These are phyloP conservation scores for Caenorhabditis macrosperma DNA, from an alignment of 2,888 invertebrate genomes.

Conservation along the genomic window DNA sequence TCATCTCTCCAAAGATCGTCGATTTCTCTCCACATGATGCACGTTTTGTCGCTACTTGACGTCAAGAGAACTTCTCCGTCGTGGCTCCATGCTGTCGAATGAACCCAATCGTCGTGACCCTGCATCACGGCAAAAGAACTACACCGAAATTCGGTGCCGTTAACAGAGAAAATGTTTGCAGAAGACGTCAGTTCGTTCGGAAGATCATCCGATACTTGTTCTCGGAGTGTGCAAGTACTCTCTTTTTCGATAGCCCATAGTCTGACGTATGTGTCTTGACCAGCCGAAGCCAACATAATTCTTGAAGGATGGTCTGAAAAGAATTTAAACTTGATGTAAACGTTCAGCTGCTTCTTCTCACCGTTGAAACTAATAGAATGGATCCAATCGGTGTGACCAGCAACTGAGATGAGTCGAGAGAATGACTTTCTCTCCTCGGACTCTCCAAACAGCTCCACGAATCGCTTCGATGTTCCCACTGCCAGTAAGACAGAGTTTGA, in stretches of 20 bases:
- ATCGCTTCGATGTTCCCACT: slow-evolving; percentile 70
- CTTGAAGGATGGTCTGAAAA: slow-evolving; percentile 48
- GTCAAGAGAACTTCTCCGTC: slow-evolving; percentile 68
- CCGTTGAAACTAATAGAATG: slow-evolving; percentile 72
- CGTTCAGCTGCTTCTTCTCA: not conserved
- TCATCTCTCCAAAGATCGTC: slow-evolving; percentile 61
- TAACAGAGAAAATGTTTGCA: slow-evolving; percentile 28
- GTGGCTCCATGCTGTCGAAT: slow-evolving; percentile 84
- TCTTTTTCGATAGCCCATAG: slow-evolving; percentile 65
- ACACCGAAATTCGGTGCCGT: slow-evolving; percentile 8
- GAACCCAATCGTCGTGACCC: slow-evolving; percentile 95
- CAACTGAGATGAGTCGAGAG: slow-evolving; percentile 53
- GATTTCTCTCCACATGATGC: slow-evolving; percentile 74
- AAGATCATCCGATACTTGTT: not conserved
- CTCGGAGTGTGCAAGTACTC: not conserved
- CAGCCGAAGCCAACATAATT: slow-evolving; percentile 62
- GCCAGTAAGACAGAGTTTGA: slow-evolving; percentile 59
- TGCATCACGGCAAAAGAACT: slow-evolving; percentile 86
- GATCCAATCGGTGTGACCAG: slow-evolving; percentile 73
- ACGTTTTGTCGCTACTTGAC: slow-evolving; percentile 75
- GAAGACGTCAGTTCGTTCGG: slow-evolving; percentile 64
- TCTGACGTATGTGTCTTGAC: slow-evolving; percentile 67
- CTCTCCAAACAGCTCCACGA: slow-evolving; percentile 66
- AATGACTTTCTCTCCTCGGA: slow-evolving; percentile 43
- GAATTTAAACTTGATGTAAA: too few relatives aligned